Evolutionary conservation across 2,888 invertebrate genomes (phyloP), one percentile per base, ranked within the genome.

Genomic region (Eremobia ochroleuca): DNA sequence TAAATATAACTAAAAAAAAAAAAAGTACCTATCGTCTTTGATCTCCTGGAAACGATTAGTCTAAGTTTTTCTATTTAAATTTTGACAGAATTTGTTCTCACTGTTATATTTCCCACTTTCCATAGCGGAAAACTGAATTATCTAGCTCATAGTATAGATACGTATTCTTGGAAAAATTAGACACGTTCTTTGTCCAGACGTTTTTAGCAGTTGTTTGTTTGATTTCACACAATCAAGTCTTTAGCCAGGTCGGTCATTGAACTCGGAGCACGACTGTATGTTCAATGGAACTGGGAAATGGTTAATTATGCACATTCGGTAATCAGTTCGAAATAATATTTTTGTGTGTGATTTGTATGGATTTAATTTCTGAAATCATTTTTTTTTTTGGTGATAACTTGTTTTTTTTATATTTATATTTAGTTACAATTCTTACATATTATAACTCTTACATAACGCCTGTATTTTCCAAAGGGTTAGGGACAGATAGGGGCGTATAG

Each of bases 251-350:
- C 43, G 75, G 74, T 55, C 74, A 64, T 28, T 55, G 74, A 64
- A 64, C 76, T 64, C 34, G 11, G 8, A 15, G 31, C 15, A 25
- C n/a, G 28, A 64, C 18, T 64, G 73, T n/a, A 8, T 46, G 11
- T 31, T 43, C 62, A 73, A 55, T 25, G 62, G 6, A 40, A 64
- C 74, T 74, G 74, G n/a, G 31, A 62, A 76, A 74, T 76, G 18
- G n/a, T 31, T 72, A 40, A 61, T 73, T 74, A 76, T 62, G 52
- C 73, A 25, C 28, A 34, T 49, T 18, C 62, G 8, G 62, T 37
- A 52, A 67, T 21, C 1, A 72, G 40, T 21, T 49, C 13, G 2
- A 49, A 37, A 37, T 11, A 37, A 64, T 6, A 72, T 64, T 1
- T 21, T 49, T 31, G 21, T 66, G 46, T 66, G 31, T 66, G 8